Evolutionary conservation across 2,113 vertebrate species (phyloP).

Genomic region (Romanogobio albipinnatus): DNA sequence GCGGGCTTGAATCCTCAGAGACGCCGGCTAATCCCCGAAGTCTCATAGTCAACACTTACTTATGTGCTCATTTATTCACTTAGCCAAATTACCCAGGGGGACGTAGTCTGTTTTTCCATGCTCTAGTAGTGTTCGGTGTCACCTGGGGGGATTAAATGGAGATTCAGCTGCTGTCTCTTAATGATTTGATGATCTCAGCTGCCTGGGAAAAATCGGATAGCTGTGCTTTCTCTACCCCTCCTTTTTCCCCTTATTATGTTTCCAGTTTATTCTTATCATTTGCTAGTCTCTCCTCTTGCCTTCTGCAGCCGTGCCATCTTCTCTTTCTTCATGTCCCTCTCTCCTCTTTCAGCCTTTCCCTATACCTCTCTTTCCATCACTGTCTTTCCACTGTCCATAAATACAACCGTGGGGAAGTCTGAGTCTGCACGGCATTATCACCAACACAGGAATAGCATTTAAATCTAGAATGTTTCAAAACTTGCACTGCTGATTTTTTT

Average conservation of each 20-base stretch:
- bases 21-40: slow-evolving; percentile 52
- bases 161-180: slow-evolving; percentile 58
- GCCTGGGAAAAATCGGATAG: slow-evolving; percentile 35
- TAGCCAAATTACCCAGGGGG: slow-evolving; percentile 62
- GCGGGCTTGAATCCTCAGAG: slow-evolving; percentile 19
- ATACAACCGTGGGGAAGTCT: not conserved
- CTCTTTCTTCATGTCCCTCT: slow-evolving; percentile 13
- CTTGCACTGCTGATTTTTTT: not conserved
- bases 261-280: slow-evolving; percentile 45
- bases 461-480: not conserved
- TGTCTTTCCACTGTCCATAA: slow-evolving; percentile 10
- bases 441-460: not conserved
- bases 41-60: slow-evolving; percentile 59
- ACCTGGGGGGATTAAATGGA: slow-evolving; percentile 57
- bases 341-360: not conserved
- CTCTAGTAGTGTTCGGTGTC: slow-evolving; percentile 54
- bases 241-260: slow-evolving; percentile 37
- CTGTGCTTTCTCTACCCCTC: slow-evolving; percentile 30
- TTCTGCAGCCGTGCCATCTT: not conserved
- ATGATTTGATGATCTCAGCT: slow-evolving; percentile 60
- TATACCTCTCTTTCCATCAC: slow-evolving; percentile 5
- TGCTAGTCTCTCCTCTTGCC: slow-evolving; percentile 28
- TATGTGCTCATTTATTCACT: slow-evolving; percentile 64
- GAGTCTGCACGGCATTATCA: not conserved
- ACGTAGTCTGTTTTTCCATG: slow-evolving; percentile 48